phyloP scores from a whole-genome alignment of 2,797 vertebrate genomes.

The Threskiornis aethiopicus region DNA sequence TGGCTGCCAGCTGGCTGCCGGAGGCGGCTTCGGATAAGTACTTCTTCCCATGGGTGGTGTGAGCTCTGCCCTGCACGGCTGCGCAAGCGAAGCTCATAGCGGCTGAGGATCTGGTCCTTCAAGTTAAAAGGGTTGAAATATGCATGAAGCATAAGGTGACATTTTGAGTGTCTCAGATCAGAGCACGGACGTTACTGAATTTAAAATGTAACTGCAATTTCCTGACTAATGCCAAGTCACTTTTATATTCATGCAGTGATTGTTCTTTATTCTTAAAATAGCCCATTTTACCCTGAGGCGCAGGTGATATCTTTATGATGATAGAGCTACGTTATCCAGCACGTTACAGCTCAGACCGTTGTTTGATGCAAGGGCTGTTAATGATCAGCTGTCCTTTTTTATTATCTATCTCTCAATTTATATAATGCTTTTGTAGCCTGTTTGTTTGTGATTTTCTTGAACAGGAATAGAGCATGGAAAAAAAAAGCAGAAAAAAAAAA shows the following conservation, averaged over 20 bases:
- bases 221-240: constrained; percentile 21
- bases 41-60: constrained; percentile 1
- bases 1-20: constrained; percentile 14
- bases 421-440: not conserved
- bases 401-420: not conserved
- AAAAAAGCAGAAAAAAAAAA: not conserved
- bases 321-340: not conserved
- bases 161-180: constrained; percentile 45
- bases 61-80: not conserved
- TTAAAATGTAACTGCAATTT: constrained; percentile 50
- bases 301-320: not conserved
- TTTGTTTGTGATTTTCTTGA: not conserved
- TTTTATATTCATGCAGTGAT: constrained; percentile 30
- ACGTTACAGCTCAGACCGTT: accelerated
- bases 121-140: constrained; percentile 33
- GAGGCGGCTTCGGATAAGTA: not conserved
- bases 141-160: constrained; percentile 40
- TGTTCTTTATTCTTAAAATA: constrained; percentile 41
- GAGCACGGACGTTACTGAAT: constrained; percentile 10
- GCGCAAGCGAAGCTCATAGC: not conserved
- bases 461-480: not conserved
- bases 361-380: not conserved
- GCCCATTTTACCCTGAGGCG: not conserved
- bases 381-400: not conserved
- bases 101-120: constrained; percentile 38